Percentiles rank a stretch among this genome's conserved stretches.
phyloP scores from a whole-genome alignment of 2,797 vertebrate species.

The Tapirus indicus region DNA sequence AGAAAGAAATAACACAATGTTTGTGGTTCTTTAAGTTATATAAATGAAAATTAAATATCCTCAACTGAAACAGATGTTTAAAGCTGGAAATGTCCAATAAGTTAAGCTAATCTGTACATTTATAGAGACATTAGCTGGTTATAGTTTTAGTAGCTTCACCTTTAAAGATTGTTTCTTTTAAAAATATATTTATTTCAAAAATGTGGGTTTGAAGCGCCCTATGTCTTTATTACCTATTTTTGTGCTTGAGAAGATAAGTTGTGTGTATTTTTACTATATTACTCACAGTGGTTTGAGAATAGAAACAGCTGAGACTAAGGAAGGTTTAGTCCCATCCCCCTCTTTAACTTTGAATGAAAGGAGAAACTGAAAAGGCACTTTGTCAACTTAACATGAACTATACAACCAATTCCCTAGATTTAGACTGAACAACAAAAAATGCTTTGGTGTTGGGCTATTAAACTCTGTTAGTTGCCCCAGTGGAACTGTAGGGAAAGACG shows the following conservation, averaged over 20 bases:
- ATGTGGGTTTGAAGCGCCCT: neutral
- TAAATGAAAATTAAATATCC: constrained; percentile 50
- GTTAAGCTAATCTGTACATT: neutral
- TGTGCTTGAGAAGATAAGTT: neutral
- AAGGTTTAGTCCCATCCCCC: neutral
- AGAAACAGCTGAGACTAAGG: neutral
- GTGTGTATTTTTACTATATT: neutral
- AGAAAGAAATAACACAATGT: neutral
- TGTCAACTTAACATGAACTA: neutral
- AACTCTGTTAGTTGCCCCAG: neutral
- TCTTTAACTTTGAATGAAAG: neutral
- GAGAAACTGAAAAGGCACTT: neutral
- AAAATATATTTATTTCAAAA: constrained; percentile 27
- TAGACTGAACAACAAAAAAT: neutral
- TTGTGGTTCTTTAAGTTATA: constrained; percentile 1
- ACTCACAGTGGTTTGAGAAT: neutral
- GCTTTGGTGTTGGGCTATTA: neutral
- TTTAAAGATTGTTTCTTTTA: constrained; percentile 3
- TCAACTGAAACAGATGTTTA: neutral
- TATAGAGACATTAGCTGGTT: neutral
- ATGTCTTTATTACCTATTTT: neutral
- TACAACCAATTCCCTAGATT: neutral
- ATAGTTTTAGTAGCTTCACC: neutral
- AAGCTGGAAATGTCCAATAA: neutral
- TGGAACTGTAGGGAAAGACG: neutral